These are phyloP conservation scores for Elegia similella DNA, from an alignment of 2,888 invertebrate species.

Conservation along the genomic window DNA sequence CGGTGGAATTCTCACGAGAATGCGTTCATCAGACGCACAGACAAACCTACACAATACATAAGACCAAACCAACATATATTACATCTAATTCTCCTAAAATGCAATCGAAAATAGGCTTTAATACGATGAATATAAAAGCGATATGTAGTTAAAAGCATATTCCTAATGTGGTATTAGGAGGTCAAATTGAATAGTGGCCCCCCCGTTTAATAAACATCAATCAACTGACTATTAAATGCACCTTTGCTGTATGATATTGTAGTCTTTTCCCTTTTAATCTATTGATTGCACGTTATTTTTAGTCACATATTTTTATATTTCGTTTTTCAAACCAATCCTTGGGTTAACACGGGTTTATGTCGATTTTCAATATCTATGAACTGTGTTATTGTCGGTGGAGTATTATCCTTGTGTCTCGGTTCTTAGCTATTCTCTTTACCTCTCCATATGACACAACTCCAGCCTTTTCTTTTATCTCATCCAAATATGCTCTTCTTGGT, in stretches of 20 bases:
- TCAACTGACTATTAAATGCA: conserved; percentile 36
- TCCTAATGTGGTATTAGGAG: conserved; percentile 14
- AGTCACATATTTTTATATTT: no score
- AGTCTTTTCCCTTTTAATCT: conserved; percentile 20
- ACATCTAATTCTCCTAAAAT: neutral
- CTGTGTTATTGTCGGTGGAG: no score
- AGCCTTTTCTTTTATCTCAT: no score
- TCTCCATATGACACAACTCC: no score
- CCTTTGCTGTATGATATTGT: conserved; percentile 31
- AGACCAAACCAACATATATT: conserved; percentile 6
- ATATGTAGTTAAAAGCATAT: neutral
- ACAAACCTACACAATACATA: conserved; percentile 20
- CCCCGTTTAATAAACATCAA: conserved; percentile 35
- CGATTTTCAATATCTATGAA: no score
- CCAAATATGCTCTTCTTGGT: no score
- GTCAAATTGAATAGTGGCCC: conserved; percentile 29
- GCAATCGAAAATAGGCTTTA: conserved; percentile 7
- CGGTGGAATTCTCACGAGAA: conserved; percentile 27
- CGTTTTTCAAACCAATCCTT: no score
- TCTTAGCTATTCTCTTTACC: no score
- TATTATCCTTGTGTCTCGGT: no score
- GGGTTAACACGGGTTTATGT: no score
- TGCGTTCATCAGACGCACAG: conserved; percentile 22
- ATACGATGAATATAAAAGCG: neutral
- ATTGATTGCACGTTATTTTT: neutral